These are phyloP conservation scores for Pammene aurita DNA, from an alignment of 2,888 invertebrate species.

Conservation along the genomic window DNA sequence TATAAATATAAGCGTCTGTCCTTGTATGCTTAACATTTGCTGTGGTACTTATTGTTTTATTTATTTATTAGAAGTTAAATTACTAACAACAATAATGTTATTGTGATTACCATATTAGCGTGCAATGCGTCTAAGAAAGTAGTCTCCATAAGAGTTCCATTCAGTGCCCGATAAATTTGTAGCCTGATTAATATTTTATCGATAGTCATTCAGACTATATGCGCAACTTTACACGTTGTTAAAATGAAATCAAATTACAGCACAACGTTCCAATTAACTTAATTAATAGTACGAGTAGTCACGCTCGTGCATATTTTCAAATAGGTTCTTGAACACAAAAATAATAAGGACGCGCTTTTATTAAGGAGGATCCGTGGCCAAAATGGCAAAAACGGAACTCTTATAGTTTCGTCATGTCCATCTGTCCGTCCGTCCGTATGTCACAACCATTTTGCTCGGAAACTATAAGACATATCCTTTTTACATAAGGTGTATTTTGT, in stretches of 20 bases:
- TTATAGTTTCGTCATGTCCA: too few species aligned
- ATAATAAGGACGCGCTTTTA: too few species aligned
- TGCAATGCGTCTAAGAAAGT: constrained; percentile 34
- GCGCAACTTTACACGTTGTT: neutral
- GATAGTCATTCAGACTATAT: neutral
- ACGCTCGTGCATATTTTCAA: neutral
- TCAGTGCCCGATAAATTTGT: constrained; percentile 17
- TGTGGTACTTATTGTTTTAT: too few species aligned
- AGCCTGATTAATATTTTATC: neutral
- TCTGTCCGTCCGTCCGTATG: too few species aligned
- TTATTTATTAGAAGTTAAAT: neutral
- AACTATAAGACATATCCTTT: too few species aligned
- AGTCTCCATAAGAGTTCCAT: constrained; percentile 19
- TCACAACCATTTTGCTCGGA: too few species aligned
- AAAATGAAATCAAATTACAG: neutral
- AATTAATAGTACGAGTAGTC: neutral
- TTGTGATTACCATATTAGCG: constrained; percentile 14
- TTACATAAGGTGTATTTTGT: too few species aligned
- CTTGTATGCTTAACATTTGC: too few species aligned
- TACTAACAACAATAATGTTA: neutral
- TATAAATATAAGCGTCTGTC: too few species aligned
- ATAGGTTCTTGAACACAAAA: too few species aligned
- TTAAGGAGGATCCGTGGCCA: too few species aligned
- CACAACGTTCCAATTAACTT: neutral
- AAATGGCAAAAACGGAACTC: too few species aligned